Percentiles rank a stretch among this genome's conserved stretches.
Evolutionary conservation across 2,888 invertebrate genomes (phyloP).

Genomic region (Leucozona laternaria): DNA sequence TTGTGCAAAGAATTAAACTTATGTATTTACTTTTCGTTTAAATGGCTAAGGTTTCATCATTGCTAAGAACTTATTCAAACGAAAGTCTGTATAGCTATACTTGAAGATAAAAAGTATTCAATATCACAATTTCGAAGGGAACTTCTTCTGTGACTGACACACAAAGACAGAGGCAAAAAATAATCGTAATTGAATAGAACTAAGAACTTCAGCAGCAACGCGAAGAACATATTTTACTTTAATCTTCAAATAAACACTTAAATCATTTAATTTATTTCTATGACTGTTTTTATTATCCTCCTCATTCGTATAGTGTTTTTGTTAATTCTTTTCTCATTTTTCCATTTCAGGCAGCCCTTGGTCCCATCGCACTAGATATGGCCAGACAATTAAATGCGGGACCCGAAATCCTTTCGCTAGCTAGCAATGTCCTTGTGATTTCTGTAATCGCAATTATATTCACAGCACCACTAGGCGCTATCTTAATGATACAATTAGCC

Average conservation of each 20-base stretch:
- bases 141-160: not conserved
- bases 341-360: slow-evolving; percentile 86
- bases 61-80: not conserved
- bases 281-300: slow-evolving; percentile 56
- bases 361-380: slow-evolving; percentile 86
- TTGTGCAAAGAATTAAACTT: not conserved
- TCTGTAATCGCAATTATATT: slow-evolving; percentile 85
- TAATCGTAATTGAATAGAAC: slow-evolving; percentile 16
- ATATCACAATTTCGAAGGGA: not conserved
- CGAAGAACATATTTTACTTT: slow-evolving; percentile 64
- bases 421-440: slow-evolving; percentile 84
- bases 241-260: slow-evolving; percentile 64
- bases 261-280: slow-evolving; percentile 70
- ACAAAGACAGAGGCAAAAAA: not conserved
- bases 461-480: slow-evolving; percentile 85
- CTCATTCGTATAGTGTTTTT: slow-evolving; percentile 29
- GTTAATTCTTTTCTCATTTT: slow-evolving; percentile 41
- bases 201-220: slow-evolving; percentile 41
- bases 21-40: not conserved
- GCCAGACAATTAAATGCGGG: slow-evolving; percentile 83
- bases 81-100: not conserved
- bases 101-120: not conserved
- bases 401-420: slow-evolving; percentile 80
- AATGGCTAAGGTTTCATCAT: not conserved
- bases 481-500: slow-evolving; percentile 83